Conservation (phyloP, 2,113 vertebrate species). For the Tragelaphus strepsiceros region DNA sequence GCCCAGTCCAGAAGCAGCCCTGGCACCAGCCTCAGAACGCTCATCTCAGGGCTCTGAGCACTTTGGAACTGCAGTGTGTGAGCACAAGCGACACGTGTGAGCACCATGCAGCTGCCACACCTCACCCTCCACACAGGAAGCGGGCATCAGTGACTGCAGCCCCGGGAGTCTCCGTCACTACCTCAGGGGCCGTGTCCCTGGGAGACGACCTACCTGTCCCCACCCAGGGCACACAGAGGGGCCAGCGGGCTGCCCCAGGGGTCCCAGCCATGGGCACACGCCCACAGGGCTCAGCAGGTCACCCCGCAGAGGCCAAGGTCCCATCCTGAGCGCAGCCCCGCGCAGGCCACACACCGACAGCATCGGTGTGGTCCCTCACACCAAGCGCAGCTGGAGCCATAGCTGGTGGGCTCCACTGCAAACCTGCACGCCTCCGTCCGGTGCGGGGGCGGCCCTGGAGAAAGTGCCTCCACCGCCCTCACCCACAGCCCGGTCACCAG, state of each 20-base stretch:
- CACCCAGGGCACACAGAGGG: background rate
- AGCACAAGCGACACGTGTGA: rapidly evolving
- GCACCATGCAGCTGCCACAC: rapidly evolving
- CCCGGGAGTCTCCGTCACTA: background rate
- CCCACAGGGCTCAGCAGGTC: background rate
- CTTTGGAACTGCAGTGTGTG: background rate
- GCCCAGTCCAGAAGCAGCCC: rapidly evolving
- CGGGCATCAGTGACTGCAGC: background rate
- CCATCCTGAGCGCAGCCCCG: background rate
- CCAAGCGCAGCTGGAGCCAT: background rate
- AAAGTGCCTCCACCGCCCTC: background rate
- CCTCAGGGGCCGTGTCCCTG: background rate
- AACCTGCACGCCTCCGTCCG: rapidly evolving
- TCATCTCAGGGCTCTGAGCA: background rate
- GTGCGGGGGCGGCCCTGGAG: background rate
- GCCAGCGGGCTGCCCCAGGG: background rate
- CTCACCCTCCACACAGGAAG: background rate
- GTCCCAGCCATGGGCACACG: background rate
- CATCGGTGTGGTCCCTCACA: background rate
- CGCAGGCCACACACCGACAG: rapidly evolving
- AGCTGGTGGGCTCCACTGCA: background rate
- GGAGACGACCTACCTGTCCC: background rate
- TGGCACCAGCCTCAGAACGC: background rate
- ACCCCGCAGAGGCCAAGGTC: rapidly evolving
- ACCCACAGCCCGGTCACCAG: background rate